Evolutionary conservation across 2,888 invertebrate genomes (phyloP).

Genomic region (Agrilus mali): DNA sequence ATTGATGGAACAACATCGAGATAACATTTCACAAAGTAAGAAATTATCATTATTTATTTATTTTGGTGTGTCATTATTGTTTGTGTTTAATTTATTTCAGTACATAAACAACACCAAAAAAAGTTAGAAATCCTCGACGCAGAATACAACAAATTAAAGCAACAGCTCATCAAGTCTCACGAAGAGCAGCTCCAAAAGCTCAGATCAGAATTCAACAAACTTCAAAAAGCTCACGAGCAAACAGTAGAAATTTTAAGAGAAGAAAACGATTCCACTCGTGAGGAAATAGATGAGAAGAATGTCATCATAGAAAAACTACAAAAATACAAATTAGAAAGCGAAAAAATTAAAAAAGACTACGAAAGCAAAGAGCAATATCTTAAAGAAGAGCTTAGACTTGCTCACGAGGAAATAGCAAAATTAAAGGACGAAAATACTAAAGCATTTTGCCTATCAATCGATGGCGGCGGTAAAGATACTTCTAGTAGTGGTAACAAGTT

Average conservation of each 20-base stretch:
- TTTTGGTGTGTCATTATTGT: not conserved
- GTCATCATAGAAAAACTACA: constrained; percentile 19
- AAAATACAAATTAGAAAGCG: constrained; percentile 20
- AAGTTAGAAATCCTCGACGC: constrained; percentile 22
- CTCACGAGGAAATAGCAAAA: constrained; percentile 22
- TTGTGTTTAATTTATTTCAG: constrained; percentile 21
- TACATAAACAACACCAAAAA: constrained; percentile 27
- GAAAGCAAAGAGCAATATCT: constrained; percentile 23
- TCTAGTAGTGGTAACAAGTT: constrained; percentile 16
- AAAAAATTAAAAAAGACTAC: constrained; percentile 25
- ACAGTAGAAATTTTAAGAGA: constrained; percentile 30
- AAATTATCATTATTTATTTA: too few species aligned
- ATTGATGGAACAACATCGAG: constrained; percentile 23
- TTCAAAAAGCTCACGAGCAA: constrained; percentile 29
- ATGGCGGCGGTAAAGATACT: constrained; percentile 28
- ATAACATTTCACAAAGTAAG: constrained; percentile 27
- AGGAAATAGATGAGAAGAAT: constrained; percentile 30
- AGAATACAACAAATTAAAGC: constrained; percentile 20
- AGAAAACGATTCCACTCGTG: constrained; percentile 32
- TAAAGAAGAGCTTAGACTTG: constrained; percentile 18
- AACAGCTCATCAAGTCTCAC: constrained; percentile 19
- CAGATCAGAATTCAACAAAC: constrained; percentile 25
- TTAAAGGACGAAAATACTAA: constrained; percentile 27
- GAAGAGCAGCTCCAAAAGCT: constrained; percentile 26
- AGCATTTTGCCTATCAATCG: constrained; percentile 22